Percentiles rank a stretch among this genome's conserved stretches.
phyloP scores from a whole-genome alignment of 2,888 invertebrate species.

The Lucinisca nassula region DNA sequence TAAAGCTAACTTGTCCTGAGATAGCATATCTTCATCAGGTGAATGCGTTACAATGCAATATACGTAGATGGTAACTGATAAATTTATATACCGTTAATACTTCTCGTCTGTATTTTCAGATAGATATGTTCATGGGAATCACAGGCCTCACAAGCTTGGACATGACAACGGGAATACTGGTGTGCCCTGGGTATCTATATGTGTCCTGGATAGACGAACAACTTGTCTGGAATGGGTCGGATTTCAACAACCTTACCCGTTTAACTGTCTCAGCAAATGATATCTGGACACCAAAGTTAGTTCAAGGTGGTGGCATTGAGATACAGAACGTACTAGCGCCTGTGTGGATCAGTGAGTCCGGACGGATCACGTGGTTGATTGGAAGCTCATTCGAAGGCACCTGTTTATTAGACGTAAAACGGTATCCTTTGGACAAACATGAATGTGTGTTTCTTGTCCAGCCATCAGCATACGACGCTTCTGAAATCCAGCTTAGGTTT shows the following conservation, averaged over 20 bases:
- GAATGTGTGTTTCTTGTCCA: background rate
- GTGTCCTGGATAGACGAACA: background rate
- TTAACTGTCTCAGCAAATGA: background rate
- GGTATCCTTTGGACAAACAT: background rate
- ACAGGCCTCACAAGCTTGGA: background rate
- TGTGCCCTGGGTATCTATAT: background rate
- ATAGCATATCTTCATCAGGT: too few species aligned
- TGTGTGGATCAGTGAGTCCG: background rate
- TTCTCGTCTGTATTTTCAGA: too few species aligned
- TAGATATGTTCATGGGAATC: background rate
- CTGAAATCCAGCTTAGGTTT: background rate
- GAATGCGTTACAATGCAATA: too few species aligned
- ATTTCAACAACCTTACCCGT: background rate
- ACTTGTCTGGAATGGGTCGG: background rate
- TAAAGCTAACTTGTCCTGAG: too few species aligned
- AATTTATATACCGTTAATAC: too few species aligned
- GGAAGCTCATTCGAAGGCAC: background rate
- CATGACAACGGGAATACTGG: background rate
- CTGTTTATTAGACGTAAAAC: background rate
- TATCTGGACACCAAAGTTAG: background rate
- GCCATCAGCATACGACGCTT: background rate
- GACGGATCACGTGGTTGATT: background rate
- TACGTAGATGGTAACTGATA: too few species aligned
- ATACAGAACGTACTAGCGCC: background rate
- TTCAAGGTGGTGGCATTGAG: background rate